A percentile compares a stretch with the other conserved stretches of the same genome.
These are phyloP conservation scores for Crenuchus spilurus DNA, from an alignment of 2,797 vertebrate species.

Conservation along the genomic window DNA sequence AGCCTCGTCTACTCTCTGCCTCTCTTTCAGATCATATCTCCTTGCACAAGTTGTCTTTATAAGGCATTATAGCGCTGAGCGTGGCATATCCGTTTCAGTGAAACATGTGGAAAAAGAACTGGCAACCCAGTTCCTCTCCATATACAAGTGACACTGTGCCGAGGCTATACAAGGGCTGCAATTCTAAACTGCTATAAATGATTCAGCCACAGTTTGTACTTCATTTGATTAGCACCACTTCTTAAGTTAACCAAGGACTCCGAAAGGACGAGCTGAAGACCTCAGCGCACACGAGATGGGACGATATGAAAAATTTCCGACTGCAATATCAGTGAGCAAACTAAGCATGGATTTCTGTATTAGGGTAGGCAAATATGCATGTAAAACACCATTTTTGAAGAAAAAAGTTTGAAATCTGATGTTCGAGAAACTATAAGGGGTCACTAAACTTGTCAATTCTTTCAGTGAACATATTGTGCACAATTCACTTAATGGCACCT, in stretches of 20 bases:
- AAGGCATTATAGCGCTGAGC: constrained; percentile 34
- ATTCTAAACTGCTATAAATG: constrained; percentile 56
- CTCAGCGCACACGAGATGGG: background rate
- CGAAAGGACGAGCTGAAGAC: constrained; percentile 18
- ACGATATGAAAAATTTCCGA: background rate
- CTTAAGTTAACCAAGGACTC: constrained; percentile 49
- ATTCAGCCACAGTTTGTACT: constrained; percentile 54
- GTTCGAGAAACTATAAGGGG: too few relatives aligned
- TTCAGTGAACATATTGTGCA: too few relatives aligned
- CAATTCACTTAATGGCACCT: too few relatives aligned
- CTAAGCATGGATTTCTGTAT: too few relatives aligned
- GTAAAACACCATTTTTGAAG: too few relatives aligned
- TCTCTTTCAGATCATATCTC: constrained; percentile 70
- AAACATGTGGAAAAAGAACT: constrained; percentile 31
- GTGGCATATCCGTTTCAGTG: constrained; percentile 29
- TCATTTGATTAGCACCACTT: constrained; percentile 45
- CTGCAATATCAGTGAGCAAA: background rate
- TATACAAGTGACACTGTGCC: constrained; percentile 45
- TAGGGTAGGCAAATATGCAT: too few relatives aligned
- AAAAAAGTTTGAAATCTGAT: too few relatives aligned
- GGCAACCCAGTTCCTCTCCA: constrained; percentile 34
- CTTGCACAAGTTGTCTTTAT: constrained; percentile 66
- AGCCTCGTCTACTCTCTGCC: constrained; percentile 62
- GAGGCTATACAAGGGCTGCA: constrained; percentile 47
- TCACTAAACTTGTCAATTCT: too few relatives aligned